Percentiles rank a stretch among this genome's conserved stretches.
phyloP scores from a whole-genome alignment of 2,888 invertebrate species.

The Habroteleia sp. region DNA sequence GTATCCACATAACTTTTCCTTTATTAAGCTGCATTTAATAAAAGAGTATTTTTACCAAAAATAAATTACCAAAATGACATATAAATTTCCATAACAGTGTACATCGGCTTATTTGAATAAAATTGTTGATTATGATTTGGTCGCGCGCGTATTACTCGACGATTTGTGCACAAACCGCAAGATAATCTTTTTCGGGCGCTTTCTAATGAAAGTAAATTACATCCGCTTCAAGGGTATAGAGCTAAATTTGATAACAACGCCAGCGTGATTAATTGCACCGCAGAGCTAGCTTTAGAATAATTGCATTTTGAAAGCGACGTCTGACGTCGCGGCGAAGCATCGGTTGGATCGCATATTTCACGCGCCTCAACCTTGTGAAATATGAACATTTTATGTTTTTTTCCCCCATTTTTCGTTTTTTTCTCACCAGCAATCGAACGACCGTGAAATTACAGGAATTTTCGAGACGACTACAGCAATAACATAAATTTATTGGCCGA shows the following conservation, averaged over 20 bases:
- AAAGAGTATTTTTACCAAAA: too few species aligned
- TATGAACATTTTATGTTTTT: constrained; percentile 39
- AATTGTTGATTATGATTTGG: constrained; percentile 34
- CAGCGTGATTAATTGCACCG: constrained; percentile 57
- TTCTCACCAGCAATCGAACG: constrained; percentile 30
- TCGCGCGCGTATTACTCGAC: constrained; percentile 37
- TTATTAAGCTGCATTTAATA: too few species aligned
- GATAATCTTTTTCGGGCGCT: constrained; percentile 53
- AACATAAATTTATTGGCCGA: constrained; percentile 30
- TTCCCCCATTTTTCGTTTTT: constrained; percentile 12
- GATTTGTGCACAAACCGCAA: constrained; percentile 45
- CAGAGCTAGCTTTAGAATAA: constrained; percentile 54
- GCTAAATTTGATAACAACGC: constrained; percentile 62
- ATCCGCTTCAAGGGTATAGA: constrained; percentile 54
- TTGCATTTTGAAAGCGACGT: constrained; percentile 61
- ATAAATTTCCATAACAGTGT: neutral
- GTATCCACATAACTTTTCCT: too few species aligned
- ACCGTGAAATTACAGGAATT: constrained; percentile 33
- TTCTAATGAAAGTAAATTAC: constrained; percentile 62
- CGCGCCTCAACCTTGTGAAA: constrained; percentile 49
- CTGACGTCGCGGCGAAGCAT: constrained; percentile 44
- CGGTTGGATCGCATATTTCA: constrained; percentile 54
- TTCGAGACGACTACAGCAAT: constrained; percentile 7
- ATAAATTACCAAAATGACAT: neutral
- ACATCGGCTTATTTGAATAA: constrained; percentile 19